A percentile compares a stretch with the other conserved stretches of the same genome.
These are phyloP conservation scores for Microcebus ravelobensis DNA, from an alignment of 2,113 vertebrate genomes.

Conservation along the genomic window DNA sequence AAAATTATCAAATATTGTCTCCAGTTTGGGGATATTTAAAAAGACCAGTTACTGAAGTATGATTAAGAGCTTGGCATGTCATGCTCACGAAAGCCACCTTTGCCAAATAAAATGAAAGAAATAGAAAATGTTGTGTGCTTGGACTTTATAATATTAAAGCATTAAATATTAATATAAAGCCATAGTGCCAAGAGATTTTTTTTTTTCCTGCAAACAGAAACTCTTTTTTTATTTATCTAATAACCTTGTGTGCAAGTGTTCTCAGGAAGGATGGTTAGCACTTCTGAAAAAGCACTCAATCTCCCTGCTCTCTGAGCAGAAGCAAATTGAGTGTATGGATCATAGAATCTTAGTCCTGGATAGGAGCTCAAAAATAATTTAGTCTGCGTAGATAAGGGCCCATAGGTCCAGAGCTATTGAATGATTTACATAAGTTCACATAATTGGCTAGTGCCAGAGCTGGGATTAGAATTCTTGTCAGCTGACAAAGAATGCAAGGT, in stretches of 20 bases:
- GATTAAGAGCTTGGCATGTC: not conserved
- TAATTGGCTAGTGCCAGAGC: slow-evolving; percentile 63
- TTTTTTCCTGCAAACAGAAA: slow-evolving; percentile 4
- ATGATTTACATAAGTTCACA: slow-evolving; percentile 57
- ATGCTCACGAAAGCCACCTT: not conserved
- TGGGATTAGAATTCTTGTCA: slow-evolving; percentile 58
- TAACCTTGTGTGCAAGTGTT: slow-evolving; percentile 36
- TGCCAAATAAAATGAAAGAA: not conserved
- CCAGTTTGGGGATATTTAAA: not conserved
- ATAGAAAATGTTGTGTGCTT: not conserved
- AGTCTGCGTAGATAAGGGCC: slow-evolving; percentile 7
- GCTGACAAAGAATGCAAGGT: not conserved
- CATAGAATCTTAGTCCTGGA: slow-evolving; percentile 24
- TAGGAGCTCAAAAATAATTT: slow-evolving; percentile 63
- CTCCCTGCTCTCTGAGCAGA: not conserved
- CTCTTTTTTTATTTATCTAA: slow-evolving; percentile 53
- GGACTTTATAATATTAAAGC: slow-evolving; percentile 28
- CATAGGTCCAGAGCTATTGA: slow-evolving; percentile 53
- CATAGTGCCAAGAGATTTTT: not conserved
- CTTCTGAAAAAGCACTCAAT: slow-evolving; percentile 33
- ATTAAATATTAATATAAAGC: slow-evolving; percentile 53
- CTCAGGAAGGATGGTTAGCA: not conserved
- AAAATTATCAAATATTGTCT: not conserved
- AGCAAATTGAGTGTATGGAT: slow-evolving; percentile 54
- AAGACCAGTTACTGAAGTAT: not conserved